A percentile compares a stretch with the other conserved stretches of the same genome.
These are phyloP conservation scores for Ceraclea dissimilis DNA, from an alignment of 2,888 invertebrate species.

Conservation along the genomic window DNA sequence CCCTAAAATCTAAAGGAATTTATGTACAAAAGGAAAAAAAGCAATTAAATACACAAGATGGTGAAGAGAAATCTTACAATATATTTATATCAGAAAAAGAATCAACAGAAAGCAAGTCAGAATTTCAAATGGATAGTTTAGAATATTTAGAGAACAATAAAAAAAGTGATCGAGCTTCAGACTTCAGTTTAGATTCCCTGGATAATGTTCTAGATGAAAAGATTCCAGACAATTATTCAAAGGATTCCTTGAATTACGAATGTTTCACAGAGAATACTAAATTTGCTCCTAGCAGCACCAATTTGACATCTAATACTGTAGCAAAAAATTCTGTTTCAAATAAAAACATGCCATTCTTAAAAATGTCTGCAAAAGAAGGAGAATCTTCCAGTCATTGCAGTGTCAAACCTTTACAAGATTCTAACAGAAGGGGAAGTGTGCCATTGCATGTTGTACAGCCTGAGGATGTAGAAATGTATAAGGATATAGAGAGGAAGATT, in stretches of 20 bases:
- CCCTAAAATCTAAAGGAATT: conserved; percentile 18
- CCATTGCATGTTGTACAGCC: conserved; percentile 27
- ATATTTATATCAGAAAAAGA: conserved; percentile 56
- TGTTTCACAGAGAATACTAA: conserved; percentile 36
- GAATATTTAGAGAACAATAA: conserved; percentile 48
- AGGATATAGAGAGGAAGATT: conserved; percentile 61
- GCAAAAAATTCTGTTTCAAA: conserved; percentile 20
- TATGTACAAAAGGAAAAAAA: conserved; percentile 9
- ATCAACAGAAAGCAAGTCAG: conserved; percentile 51
- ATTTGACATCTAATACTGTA: conserved; percentile 23
- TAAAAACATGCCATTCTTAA: conserved; percentile 26
- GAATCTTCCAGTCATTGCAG: conserved; percentile 28
- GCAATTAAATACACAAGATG: conserved; percentile 10
- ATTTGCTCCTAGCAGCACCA: conserved; percentile 22
- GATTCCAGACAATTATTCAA: conserved; percentile 37
- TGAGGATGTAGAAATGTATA: conserved; percentile 55
- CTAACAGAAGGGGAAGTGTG: conserved; percentile 29
- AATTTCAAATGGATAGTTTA: conserved; percentile 54
- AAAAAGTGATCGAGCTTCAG: conserved; percentile 36
- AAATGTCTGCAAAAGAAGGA: conserved; percentile 19
- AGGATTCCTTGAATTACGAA: conserved; percentile 46
- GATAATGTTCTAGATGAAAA: conserved; percentile 42
- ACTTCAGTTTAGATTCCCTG: conserved; percentile 47
- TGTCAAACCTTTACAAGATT: conserved; percentile 10
- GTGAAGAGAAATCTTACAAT: conserved; percentile 49